A percentile compares a stretch with the other conserved stretches of the same genome.
phyloP scores from a whole-genome alignment of 2,888 invertebrate species.

The Galerucella nymphaeae region DNA sequence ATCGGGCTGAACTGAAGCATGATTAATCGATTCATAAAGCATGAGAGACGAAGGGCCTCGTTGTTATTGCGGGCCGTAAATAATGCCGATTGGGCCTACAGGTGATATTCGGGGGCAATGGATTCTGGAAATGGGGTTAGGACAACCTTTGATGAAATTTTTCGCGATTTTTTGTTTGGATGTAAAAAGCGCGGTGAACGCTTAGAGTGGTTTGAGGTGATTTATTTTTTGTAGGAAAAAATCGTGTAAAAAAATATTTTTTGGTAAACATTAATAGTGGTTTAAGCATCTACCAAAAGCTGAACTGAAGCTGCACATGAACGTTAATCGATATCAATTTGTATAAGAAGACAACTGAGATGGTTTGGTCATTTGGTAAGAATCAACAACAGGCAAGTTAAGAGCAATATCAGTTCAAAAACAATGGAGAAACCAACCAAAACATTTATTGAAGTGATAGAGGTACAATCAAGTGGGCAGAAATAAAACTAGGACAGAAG shows the following conservation, averaged over 20 bases:
- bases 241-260: not conserved
- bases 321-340: no score
- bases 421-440: no score
- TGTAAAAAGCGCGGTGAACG: not conserved
- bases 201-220: conserved; percentile 5
- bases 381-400: no score
- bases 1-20: conserved; percentile 63
- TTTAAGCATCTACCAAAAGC: no score
- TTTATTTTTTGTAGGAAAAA: conserved; percentile 11
- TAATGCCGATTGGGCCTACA: conserved; percentile 60
- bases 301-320: no score
- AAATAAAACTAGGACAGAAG: no score
- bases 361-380: no score
- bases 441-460: no score
- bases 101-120: conserved; percentile 53
- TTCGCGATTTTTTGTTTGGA: conserved; percentile 11
- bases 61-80: conserved; percentile 63
- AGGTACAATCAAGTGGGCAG: no score
- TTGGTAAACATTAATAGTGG: no score
- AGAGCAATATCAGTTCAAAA: no score
- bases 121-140: conserved; percentile 4
- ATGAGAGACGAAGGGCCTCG: conserved; percentile 51
- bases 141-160: conserved; percentile 12
- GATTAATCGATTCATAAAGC: conserved; percentile 65
- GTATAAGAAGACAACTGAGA: no score